Percentiles rank a stretch among this genome's conserved stretches.
phyloP scores from a whole-genome alignment of 2,113 vertebrate genomes.

The Lophochroa leadbeateri region DNA sequence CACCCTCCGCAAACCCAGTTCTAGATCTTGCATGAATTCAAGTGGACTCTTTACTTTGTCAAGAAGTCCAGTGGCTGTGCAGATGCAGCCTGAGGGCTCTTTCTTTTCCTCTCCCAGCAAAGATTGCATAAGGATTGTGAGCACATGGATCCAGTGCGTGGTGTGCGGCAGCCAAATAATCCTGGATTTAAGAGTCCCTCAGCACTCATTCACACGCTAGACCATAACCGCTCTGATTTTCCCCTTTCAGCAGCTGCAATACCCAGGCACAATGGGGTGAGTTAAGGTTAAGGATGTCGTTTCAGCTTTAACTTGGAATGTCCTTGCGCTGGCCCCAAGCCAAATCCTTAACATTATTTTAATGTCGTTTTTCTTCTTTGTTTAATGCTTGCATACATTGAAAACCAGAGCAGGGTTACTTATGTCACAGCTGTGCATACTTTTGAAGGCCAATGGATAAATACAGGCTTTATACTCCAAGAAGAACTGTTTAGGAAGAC shows the following conservation, averaged over 20 bases:
- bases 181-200: slow-evolving; percentile 72
- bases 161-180: slow-evolving; percentile 70
- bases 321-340: slow-evolving; percentile 52
- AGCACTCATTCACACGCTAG: slow-evolving; percentile 69
- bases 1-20: fast-evolving
- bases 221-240: slow-evolving; percentile 69
- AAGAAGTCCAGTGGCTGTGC: not conserved
- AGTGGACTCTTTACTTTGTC: not conserved
- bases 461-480: slow-evolving; percentile 60
- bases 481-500: slow-evolving; percentile 38
- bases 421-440: slow-evolving; percentile 71
- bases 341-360: slow-evolving; percentile 70
- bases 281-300: slow-evolving; percentile 72
- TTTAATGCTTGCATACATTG: slow-evolving; percentile 68
- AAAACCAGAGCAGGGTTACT: slow-evolving; percentile 67
- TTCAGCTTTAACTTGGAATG: slow-evolving; percentile 68
- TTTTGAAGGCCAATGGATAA: slow-evolving; percentile 58
- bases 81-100: not conserved
- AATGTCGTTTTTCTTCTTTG: slow-evolving; percentile 65
- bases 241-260: slow-evolving; percentile 72
- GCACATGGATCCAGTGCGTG: slow-evolving; percentile 63
- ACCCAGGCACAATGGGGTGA: slow-evolving; percentile 71
- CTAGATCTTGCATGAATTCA: not conserved
- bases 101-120: slow-evolving; percentile 28
- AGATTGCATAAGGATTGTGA: slow-evolving; percentile 62